phyloP scores from a whole-genome alignment of 2,888 invertebrate species.

The Netelia fuscicornis region DNA sequence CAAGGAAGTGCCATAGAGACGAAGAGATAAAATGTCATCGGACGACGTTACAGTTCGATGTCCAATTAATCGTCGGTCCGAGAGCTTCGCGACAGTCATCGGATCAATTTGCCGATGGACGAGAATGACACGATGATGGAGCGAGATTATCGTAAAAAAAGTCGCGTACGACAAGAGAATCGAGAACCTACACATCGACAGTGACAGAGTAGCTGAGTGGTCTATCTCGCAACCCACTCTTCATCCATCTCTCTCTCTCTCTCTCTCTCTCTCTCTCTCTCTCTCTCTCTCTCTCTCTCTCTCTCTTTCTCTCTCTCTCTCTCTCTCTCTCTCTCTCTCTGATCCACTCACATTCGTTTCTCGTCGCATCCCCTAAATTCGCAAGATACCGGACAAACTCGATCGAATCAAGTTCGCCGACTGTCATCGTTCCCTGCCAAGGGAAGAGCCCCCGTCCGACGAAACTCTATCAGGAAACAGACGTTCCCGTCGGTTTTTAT shows the following conservation, averaged over 20 bases:
- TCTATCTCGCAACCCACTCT: neutral
- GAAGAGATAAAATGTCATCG: neutral
- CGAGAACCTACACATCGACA: constrained; percentile 38
- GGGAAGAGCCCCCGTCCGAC: constrained; percentile 1
- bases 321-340: neutral
- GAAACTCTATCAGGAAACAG: constrained; percentile 50
- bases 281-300: neutral
- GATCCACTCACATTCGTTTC: neutral
- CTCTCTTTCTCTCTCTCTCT: neutral
- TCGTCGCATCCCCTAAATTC: constrained; percentile 44
- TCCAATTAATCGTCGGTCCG: constrained; percentile 30
- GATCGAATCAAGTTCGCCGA: constrained; percentile 59
- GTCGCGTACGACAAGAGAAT: constrained; percentile 36
- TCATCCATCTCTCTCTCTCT: neutral
- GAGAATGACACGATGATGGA: constrained; percentile 40
- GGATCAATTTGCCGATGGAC: constrained; percentile 28
- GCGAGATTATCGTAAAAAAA: constrained; percentile 42
- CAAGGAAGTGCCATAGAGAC: neutral
- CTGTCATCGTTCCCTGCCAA: constrained; percentile 51
- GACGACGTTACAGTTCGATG: neutral
- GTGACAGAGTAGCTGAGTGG: constrained; percentile 45
- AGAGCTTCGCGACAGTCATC: constrained; percentile 30
- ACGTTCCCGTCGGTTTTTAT: constrained; percentile 45
- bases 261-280: neutral
- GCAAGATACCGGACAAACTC: constrained; percentile 33